A percentile compares a stretch with the other conserved stretches of the same genome.
Conservation (phyloP, 2,888 invertebrate species). For the Eumerus sabulonum region DNA sequence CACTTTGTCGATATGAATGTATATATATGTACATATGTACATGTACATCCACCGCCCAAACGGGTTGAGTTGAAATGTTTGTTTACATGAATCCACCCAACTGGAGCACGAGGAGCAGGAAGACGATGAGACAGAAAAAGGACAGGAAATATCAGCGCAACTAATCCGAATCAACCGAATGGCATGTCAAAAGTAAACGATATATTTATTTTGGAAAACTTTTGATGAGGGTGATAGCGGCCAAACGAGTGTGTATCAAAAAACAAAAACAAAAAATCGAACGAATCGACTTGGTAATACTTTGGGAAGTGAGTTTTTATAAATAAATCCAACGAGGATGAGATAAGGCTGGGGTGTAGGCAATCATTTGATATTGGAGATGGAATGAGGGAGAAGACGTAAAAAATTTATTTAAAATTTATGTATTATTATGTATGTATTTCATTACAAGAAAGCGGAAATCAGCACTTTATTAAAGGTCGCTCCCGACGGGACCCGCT, state of each 20-base stretch:
- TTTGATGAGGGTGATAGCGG: neutral
- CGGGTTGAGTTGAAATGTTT: conserved; percentile 34
- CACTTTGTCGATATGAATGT: conserved; percentile 34
- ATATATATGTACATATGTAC: no score
- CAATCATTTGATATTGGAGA: conserved; percentile 26
- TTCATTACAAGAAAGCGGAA: no score
- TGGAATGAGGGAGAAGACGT: conserved; percentile 26
- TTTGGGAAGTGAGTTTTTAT: conserved; percentile 17
- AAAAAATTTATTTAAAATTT: no score
- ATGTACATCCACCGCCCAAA: no score
- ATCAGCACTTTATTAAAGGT: no score
- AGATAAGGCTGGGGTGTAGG: conserved; percentile 4
- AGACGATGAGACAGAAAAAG: neutral
- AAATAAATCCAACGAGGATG: conserved; percentile 23
- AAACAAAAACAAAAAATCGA: neutral
- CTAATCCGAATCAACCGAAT: neutral
- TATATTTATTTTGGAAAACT: conserved; percentile 16
- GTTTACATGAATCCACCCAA: conserved; percentile 50
- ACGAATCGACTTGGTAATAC: conserved; percentile 25
- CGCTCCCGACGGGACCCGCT: no score
- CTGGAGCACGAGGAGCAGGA: neutral
- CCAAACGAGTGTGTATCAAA: neutral
- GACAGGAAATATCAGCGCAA: neutral
- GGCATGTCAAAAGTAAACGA: conserved; percentile 34
- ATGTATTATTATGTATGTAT: no score